phyloP scores from a whole-genome alignment of 1,140 invertebrate species.

The Neocloeon triangulifer region DNA sequence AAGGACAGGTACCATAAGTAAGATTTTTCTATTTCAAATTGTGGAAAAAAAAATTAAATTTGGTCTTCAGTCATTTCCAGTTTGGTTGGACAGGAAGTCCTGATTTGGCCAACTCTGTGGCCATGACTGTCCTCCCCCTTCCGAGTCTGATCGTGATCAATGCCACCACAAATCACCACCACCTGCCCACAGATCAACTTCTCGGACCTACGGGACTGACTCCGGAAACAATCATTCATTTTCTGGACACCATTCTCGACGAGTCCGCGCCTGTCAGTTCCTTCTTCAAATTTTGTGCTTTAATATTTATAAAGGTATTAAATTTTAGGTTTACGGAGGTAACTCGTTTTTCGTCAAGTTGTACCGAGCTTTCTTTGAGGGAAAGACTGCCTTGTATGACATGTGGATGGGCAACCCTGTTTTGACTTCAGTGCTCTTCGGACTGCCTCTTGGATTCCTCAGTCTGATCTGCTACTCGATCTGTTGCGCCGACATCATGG shows the following conservation, averaged over 20 bases:
- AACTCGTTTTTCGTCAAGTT: constrained; percentile 43
- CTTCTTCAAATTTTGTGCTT: neutral
- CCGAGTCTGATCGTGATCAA: constrained; percentile 79
- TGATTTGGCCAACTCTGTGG: constrained; percentile 73
- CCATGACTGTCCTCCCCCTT: constrained; percentile 56
- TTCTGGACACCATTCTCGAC: constrained; percentile 49
- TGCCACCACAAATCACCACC: constrained; percentile 71
- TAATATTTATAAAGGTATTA: too few relatives aligned
- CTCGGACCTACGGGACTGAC: constrained; percentile 48
- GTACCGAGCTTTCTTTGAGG: constrained; percentile 57
- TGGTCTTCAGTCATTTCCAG: constrained; percentile 42
- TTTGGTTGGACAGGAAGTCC: constrained; percentile 76
- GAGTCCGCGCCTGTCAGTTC: constrained; percentile 38
- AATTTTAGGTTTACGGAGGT: constrained; percentile 57
- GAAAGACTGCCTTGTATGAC: constrained; percentile 39
- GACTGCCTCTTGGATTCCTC: constrained; percentile 71
- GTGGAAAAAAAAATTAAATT: neutral
- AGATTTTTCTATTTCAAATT: constrained; percentile 9
- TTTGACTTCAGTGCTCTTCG: constrained; percentile 65
- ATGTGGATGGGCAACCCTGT: constrained; percentile 87
- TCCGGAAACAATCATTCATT: constrained; percentile 49
- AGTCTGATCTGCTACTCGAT: constrained; percentile 85
- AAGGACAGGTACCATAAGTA: constrained; percentile 54
- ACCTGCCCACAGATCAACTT: constrained; percentile 68
- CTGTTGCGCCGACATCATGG: constrained; percentile 81